These are phyloP conservation scores for Aphaenogaster rudis DNA, from an alignment of 1,140 invertebrate species.

Conservation along the genomic window DNA sequence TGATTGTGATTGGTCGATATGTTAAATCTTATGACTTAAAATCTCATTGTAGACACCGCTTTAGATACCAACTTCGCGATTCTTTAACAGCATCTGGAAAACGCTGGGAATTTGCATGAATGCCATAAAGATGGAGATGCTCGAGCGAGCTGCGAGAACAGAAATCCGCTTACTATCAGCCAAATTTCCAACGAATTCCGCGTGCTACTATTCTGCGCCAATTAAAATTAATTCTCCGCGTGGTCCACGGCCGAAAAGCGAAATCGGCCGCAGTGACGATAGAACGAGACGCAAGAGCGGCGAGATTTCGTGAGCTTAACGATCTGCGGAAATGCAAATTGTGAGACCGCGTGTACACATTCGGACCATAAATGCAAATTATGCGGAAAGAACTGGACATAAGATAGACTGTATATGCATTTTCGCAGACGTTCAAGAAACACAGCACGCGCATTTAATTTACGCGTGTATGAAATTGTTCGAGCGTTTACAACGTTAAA, in stretches of 20 bases:
- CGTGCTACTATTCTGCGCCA: constrained; percentile 38
- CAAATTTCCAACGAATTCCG: constrained; percentile 41
- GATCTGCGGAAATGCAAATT: constrained; percentile 61
- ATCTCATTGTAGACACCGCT: too few species aligned
- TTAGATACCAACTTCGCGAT: constrained; percentile 11
- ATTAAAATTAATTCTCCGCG: constrained; percentile 38
- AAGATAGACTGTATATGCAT: constrained; percentile 4
- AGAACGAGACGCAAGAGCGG: constrained; percentile 14
- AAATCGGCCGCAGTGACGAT: constrained; percentile 11
- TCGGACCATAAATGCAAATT: constrained; percentile 48
- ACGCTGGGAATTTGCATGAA: constrained; percentile 27
- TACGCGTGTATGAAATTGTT: neutral
- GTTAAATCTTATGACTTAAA: too few species aligned
- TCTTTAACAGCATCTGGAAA: constrained; percentile 22
- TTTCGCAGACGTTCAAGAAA: neutral
- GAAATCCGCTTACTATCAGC: constrained; percentile 43
- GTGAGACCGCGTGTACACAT: constrained; percentile 3
- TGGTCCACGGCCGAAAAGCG: neutral
- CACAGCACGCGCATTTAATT: neutral
- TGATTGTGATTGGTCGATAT: too few species aligned
- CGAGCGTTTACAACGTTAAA: constrained; percentile 20
- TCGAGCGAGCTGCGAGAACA: constrained; percentile 31
- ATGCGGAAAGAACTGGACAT: constrained; percentile 20
- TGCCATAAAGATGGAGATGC: constrained; percentile 34
- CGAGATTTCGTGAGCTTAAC: constrained; percentile 42